Conservation (phyloP, 1,140 invertebrate species). For the Drosophila kurseongensis region DNA sequence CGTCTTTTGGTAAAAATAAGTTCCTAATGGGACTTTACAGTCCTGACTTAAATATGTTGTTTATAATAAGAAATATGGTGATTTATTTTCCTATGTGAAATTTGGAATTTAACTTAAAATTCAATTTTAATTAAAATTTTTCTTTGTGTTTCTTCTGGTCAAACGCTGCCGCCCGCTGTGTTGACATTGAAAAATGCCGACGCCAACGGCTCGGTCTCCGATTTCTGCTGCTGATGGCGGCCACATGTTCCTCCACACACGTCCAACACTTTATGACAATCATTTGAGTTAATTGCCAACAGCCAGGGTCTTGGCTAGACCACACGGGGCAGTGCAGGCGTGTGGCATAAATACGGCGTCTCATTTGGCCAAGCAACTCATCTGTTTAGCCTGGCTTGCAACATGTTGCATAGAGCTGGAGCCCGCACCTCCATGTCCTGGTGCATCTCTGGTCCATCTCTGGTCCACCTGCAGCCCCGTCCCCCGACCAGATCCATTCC, state of each 20-base stretch:
- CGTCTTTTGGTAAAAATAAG: too few relatives aligned
- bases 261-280: constrained; percentile 78
- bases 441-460: background rate
- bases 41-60: too few relatives aligned
- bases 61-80: too few relatives aligned
- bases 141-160: constrained; percentile 26
- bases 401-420: constrained; percentile 31
- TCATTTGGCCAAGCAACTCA: constrained; percentile 56
- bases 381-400: constrained; percentile 47
- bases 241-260: constrained; percentile 43
- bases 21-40: too few relatives aligned
- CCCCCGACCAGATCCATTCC: constrained; percentile 9
- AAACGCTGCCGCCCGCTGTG: constrained; percentile 73
- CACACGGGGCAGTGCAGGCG: constrained; percentile 56
- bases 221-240: constrained; percentile 35
- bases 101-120: too few relatives aligned
- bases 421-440: background rate
- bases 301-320: constrained; percentile 46
- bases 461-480: background rate
- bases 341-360: constrained; percentile 75
- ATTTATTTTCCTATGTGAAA: too few relatives aligned
- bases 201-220: constrained; percentile 19
- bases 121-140: background rate
- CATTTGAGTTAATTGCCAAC: constrained; percentile 80
- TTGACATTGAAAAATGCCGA: constrained; percentile 76